phyloP scores from a whole-genome alignment of 2,797 vertebrate genomes.

The Lacerta viridis region DNA sequence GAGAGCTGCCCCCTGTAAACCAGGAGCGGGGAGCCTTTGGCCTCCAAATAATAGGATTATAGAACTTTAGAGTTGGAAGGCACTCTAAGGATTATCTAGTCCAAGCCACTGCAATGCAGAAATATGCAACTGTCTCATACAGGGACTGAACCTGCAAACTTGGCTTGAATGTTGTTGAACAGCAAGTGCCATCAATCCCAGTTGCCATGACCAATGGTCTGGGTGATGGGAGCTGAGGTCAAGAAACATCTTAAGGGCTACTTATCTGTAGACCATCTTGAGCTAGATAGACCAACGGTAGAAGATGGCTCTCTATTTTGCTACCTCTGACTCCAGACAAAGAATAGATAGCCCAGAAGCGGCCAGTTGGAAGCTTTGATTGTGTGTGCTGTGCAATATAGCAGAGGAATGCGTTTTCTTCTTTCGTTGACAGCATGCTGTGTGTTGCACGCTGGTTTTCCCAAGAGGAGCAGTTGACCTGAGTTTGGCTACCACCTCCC shows the following conservation, averaged over 20 bases:
- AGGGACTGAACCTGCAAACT: no score
- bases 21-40: no score
- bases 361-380: slow-evolving; percentile 51
- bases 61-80: no score
- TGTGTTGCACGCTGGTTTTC: slow-evolving; percentile 53
- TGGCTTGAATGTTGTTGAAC: no score
- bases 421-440: slow-evolving; percentile 55
- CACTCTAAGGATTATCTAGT: no score
- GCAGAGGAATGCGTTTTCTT: slow-evolving; percentile 18
- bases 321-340: slow-evolving; percentile 47
- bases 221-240: no score
- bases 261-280: neutral
- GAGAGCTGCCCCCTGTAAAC: neutral
- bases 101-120: no score
- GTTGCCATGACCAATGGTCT: no score
- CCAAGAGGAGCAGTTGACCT: slow-evolving; percentile 55
- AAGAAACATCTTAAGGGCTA: no score
- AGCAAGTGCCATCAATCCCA: no score
- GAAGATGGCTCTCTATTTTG: neutral
- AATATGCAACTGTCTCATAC: no score
- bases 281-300: neutral
- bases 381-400: slow-evolving; percentile 55
- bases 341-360: slow-evolving; percentile 9
- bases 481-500: slow-evolving; percentile 55
- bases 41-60: no score